Base-by-base conservation (phyloP, 1,140 invertebrate species). In the Propsilocerus akamusi region DNA sequence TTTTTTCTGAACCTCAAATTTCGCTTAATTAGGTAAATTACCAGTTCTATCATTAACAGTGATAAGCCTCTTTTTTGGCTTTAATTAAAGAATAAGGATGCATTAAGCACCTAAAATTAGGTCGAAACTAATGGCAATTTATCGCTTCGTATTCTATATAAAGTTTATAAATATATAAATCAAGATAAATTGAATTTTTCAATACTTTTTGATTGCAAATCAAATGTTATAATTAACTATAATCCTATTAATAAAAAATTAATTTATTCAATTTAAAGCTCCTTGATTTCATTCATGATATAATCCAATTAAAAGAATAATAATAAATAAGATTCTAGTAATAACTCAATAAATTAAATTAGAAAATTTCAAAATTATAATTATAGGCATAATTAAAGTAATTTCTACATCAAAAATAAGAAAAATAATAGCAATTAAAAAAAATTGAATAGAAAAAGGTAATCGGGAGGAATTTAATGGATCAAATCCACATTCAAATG, bases 361-460 rank as follows among this genome's bases (percentile, higher is more conserved):
- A 49, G 55, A 56, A 57, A 59, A 58, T 57, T 60, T 58, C 55
- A 68, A 56, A 54, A 58, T 56, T 47, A 62, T 52, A 53, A 73
- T 67, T 55, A 73, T 60, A 20, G 72, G 72, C 12, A 76, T 54
- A 55, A 76, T 60, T 59, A 77, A 54, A 22, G 68, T 61, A 65
- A 77, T 72, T 72, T 77, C 74, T 52, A 76, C 63, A 71, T 76
- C 72, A 71, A 77, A 77, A 69, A 77, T 74, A 69, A 77, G 68
- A 66, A 77, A 78, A 69, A 78, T 72, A 60, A 75, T 65, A 17
- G 68, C 64, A 61, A 78, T 75, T 65, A 74, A 62, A 66, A 70
- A 77, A 64, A 77, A 78, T 63, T 72, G 72, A 52, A 75, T 48
- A 7, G 70, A 73, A 59, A 77, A 78, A 12, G 73, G 72, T 52